Conservation (phyloP, 1,140 invertebrate genomes). For the Drosophila obscura region DNA sequence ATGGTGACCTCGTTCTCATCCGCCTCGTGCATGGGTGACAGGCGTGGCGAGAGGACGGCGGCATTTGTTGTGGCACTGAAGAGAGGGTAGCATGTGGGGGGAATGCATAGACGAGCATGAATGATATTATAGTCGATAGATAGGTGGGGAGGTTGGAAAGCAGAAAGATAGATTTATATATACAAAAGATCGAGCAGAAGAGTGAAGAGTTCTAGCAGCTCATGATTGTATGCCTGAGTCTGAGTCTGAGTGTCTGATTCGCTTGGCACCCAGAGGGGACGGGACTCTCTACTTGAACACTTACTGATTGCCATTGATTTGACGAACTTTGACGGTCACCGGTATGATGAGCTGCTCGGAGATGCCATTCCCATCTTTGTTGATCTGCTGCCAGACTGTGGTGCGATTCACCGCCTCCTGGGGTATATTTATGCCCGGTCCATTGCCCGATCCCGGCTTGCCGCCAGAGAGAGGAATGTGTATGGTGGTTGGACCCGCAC, state of each 20-base stretch:
- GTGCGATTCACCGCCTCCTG: conserved; percentile 95
- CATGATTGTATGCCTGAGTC: conserved; percentile 7
- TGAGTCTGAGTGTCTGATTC: neutral
- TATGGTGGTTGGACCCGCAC: conserved; percentile 66
- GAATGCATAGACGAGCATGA: conserved; percentile 43
- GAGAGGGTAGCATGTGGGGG: conserved; percentile 27
- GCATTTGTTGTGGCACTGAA: conserved; percentile 63
- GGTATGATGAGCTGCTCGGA: conserved; percentile 74
- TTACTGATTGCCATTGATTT: conserved; percentile 83
- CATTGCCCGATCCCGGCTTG: conserved; percentile 89
- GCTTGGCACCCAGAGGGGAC: neutral
- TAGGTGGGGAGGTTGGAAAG: neutral
- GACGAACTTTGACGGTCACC: conserved; percentile 76
- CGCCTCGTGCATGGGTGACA: conserved; percentile 80
- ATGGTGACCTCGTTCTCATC: conserved; percentile 61
- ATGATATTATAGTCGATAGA: conserved; percentile 28
- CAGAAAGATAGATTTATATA: conserved; percentile 1
- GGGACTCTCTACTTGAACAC: conserved; percentile 35
- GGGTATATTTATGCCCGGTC: conserved; percentile 93
- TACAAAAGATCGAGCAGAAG: conserved; percentile 18
- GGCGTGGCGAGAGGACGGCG: conserved; percentile 65
- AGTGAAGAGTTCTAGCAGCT: conserved; percentile 15
- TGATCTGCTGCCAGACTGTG: conserved; percentile 97
- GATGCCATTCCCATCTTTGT: conserved; percentile 79
- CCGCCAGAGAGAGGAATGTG: conserved; percentile 85